A percentile compares a stretch with the other conserved stretches of the same genome.
phyloP scores from a whole-genome alignment of 2,113 vertebrate genomes.

The Bos javanicus region DNA sequence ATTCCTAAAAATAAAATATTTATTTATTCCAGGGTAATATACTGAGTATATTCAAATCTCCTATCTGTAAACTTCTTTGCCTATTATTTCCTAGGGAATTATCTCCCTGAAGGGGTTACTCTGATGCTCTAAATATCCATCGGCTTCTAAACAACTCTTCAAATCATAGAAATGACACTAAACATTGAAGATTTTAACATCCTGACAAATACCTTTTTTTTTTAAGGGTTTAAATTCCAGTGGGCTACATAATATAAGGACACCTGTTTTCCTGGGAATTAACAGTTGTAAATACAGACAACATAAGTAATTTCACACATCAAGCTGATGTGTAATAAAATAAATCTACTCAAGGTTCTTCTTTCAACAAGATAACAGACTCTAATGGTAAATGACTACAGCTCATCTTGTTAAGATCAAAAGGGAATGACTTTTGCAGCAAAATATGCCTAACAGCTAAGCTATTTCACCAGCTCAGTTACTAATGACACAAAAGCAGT shows the following conservation, averaged over 20 bases:
- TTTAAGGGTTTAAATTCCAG: slow-evolving; percentile 32
- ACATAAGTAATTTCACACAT: slow-evolving; percentile 70
- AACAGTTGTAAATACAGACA: slow-evolving; percentile 63
- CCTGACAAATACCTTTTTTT: neutral
- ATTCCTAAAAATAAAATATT: slow-evolving; percentile 23
- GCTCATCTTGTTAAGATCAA: slow-evolving; percentile 76
- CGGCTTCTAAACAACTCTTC: neutral
- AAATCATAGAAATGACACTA: slow-evolving; percentile 21
- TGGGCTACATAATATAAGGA: slow-evolving; percentile 41
- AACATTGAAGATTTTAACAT: neutral
- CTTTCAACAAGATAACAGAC: slow-evolving; percentile 74
- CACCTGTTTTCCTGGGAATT: slow-evolving; percentile 70
- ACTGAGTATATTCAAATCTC: neutral
- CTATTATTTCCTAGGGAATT: slow-evolving; percentile 29
- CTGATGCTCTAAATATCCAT: neutral
- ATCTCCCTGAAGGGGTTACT: neutral
- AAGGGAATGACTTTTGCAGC: slow-evolving; percentile 71
- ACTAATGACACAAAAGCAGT: slow-evolving; percentile 75
- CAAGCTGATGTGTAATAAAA: slow-evolving; percentile 58
- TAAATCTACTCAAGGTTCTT: slow-evolving; percentile 64
- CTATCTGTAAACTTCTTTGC: neutral
- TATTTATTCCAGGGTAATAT: neutral
- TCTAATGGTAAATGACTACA: slow-evolving; percentile 56
- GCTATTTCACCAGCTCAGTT: slow-evolving; percentile 71
- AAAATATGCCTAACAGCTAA: slow-evolving; percentile 72